Percentiles rank a stretch among this genome's conserved stretches.
These are phyloP conservation scores for Ramphastos sulfuratus DNA, from an alignment of 2,113 vertebrate species.

Conservation along the genomic window DNA sequence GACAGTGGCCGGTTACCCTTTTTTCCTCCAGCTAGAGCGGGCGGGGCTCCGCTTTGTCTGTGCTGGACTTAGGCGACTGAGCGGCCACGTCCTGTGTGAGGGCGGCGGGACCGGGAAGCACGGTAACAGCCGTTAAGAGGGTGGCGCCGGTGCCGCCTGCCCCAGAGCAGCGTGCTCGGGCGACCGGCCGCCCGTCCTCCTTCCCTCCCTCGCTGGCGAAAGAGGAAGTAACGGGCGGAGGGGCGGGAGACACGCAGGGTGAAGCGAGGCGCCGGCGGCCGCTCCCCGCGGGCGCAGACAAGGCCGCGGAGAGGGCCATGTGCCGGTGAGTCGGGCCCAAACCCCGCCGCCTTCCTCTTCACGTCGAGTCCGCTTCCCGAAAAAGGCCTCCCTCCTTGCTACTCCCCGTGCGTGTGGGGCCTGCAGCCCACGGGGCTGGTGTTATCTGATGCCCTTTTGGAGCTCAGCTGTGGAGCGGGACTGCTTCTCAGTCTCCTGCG, in stretches of 20 bases:
- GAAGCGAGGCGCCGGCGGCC: not conserved
- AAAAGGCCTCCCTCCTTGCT: not conserved
- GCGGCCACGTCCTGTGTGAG: not conserved
- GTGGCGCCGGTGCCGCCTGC: not conserved
- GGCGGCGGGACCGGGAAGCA: not conserved
- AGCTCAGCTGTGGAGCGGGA: slow-evolving; percentile 25
- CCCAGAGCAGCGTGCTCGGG: not conserved
- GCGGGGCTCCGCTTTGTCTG: not conserved
- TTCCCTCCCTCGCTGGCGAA: not conserved
- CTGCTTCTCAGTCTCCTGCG: slow-evolving; percentile 4
- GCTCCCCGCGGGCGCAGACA: not conserved
- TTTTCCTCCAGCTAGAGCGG: not conserved
- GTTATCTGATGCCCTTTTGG: slow-evolving; percentile 69
- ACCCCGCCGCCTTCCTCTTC: not conserved
- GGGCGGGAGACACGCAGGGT: not conserved
- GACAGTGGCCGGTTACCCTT: rapidly evolving
- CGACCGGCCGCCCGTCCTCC: not conserved
- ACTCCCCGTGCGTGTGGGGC: not conserved
- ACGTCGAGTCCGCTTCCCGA: not conserved
- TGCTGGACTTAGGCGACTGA: not conserved
- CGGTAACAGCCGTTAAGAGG: not conserved
- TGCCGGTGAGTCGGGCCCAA: not conserved
- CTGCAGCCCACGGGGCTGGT: not conserved
- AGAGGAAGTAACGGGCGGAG: slow-evolving; percentile 7
- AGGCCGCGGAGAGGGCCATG: not conserved